These are phyloP conservation scores for Centropus unirufus DNA, from an alignment of 2,113 vertebrate species.

Conservation along the genomic window DNA sequence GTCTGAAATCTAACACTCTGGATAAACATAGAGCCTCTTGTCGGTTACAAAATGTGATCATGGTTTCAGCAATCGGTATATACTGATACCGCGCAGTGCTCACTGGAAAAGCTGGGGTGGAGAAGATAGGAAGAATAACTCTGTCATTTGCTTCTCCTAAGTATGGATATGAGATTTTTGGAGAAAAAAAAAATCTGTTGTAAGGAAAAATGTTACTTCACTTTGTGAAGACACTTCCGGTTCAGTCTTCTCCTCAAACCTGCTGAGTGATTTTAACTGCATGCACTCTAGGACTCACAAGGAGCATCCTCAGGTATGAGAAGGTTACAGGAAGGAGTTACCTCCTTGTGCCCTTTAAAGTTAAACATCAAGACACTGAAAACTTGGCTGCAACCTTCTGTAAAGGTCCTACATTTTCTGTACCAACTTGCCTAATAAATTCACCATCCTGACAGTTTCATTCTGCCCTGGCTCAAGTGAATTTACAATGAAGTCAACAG, in stretches of 20 bases:
- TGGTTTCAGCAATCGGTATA: neutral
- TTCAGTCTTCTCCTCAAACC: neutral
- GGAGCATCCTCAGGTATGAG: neutral
- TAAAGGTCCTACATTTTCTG: neutral
- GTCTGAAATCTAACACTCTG: neutral
- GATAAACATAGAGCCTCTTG: neutral
- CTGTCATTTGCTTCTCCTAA: neutral
- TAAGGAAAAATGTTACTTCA: neutral
- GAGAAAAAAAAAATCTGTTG: neutral
- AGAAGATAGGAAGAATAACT: neutral
- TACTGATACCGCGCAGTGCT: neutral
- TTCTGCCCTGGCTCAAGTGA: neutral
- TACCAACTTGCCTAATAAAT: neutral
- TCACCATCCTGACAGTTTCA: neutral
- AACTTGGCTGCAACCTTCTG: neutral
- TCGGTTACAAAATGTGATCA: neutral
- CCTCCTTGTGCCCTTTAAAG: neutral
- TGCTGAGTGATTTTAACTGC: fast-evolving
- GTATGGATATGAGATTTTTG: neutral
- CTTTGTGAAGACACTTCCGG: neutral
- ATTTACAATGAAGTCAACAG: neutral
- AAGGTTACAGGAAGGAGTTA: neutral
- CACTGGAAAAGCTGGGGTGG: neutral
- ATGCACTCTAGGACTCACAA: neutral
- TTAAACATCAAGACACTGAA: neutral